Conservation (phyloP, 2,113 vertebrate species). For the Chaetorhynchus papuensis region DNA sequence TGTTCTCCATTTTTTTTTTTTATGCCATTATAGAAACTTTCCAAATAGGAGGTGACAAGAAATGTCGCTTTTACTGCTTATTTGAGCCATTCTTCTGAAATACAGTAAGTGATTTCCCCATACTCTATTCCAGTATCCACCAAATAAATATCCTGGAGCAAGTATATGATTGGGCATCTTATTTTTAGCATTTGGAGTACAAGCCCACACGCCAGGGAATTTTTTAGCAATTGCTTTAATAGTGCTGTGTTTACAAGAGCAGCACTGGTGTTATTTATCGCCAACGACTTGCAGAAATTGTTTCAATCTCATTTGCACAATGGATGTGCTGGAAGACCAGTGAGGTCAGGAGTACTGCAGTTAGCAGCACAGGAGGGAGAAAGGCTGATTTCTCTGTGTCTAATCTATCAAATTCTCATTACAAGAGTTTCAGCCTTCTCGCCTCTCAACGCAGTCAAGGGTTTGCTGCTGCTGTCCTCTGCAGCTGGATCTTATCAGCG, state of each 20-base stretch:
- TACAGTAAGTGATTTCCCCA: constrained; percentile 12
- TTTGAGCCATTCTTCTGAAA: not conserved
- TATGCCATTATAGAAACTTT: not conserved
- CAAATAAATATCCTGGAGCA: constrained; percentile 22
- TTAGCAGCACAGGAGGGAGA: not conserved
- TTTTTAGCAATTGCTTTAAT: constrained; percentile 44
- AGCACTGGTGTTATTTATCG: constrained; percentile 18
- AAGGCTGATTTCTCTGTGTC: not conserved
- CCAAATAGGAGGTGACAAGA: not conserved
- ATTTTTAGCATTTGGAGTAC: constrained; percentile 22
- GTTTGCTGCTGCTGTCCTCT: not conserved
- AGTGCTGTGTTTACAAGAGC: constrained; percentile 16
- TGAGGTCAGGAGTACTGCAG: not conserved
- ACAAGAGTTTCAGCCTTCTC: not conserved
- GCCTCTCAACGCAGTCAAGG: not conserved
- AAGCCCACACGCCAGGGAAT: not conserved
- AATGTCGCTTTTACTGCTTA: not conserved
- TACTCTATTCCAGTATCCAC: not conserved
- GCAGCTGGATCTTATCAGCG: not conserved
- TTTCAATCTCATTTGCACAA: constrained; percentile 50
- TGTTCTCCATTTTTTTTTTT: not conserved
- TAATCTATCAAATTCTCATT: constrained; percentile 34
- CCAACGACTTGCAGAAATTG: constrained; percentile 40
- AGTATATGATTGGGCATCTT: not conserved
- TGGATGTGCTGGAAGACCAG: not conserved